Percentiles rank a stretch among this genome's conserved stretches.
Conservation (phyloP, 2,888 invertebrate species). For the Podabrus alpinus region DNA sequence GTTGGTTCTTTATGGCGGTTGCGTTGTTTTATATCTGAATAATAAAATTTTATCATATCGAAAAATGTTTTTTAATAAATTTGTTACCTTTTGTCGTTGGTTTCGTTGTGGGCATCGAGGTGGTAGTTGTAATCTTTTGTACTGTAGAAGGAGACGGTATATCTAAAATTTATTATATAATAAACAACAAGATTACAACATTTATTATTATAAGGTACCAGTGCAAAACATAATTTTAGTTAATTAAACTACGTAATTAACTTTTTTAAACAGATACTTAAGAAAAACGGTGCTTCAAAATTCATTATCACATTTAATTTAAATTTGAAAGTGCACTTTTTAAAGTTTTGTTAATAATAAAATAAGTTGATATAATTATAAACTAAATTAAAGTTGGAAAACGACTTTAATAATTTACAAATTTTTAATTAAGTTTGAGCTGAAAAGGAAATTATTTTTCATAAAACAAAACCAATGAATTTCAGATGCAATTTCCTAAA, state of each 20-base stretch:
- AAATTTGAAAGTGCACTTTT: neutral
- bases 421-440: neutral
- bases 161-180: constrained; percentile 37
- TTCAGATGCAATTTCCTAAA: neutral
- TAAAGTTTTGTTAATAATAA: neutral
- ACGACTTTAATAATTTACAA: neutral
- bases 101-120: constrained; percentile 35
- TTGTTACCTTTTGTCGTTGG: constrained; percentile 41
- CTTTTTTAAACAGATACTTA: neutral
- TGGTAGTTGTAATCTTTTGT: constrained; percentile 41
- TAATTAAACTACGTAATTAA: neutral
- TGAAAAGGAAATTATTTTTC: neutral
- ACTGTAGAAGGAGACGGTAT: constrained; percentile 48
- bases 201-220: neutral
- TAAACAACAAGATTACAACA: neutral
- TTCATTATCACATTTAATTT: neutral
- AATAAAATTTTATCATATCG: neutral
- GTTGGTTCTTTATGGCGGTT: constrained; percentile 43
- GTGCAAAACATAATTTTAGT: neutral
- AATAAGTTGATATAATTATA: neutral
- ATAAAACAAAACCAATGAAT: neutral
- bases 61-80: neutral
- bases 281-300: neutral
- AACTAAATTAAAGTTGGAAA: neutral
- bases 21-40: constrained; percentile 43